These are phyloP conservation scores for Nephrotoma appendiculata DNA, from an alignment of 2,888 invertebrate genomes.

Conservation along the genomic window DNA sequence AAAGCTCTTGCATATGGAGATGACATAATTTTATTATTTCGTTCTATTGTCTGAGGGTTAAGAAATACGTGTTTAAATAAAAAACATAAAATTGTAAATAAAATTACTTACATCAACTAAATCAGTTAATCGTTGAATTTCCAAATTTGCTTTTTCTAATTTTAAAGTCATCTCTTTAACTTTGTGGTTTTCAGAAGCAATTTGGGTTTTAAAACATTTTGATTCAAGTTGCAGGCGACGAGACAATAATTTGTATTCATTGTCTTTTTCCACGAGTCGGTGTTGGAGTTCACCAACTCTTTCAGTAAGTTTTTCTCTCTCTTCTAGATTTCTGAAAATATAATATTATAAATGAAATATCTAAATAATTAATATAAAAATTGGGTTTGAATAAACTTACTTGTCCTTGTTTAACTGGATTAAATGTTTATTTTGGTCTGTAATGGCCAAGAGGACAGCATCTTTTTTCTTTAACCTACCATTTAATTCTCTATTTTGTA, in stretches of 20 bases:
- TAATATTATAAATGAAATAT: background rate
- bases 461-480: slow-evolving; percentile 55
- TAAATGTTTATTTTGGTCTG: slow-evolving; percentile 55
- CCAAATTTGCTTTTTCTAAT: slow-evolving; percentile 34
- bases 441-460: slow-evolving; percentile 45
- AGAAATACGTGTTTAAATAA: background rate
- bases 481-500: slow-evolving; percentile 44
- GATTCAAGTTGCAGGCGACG: slow-evolving; percentile 55
- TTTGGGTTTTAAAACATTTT: slow-evolving; percentile 57
- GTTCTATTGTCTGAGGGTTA: background rate
- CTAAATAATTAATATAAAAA: background rate
- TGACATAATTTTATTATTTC: background rate
- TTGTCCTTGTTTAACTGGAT: slow-evolving; percentile 56
- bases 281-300: slow-evolving; percentile 41
- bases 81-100: too few relatives aligned
- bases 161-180: slow-evolving; percentile 55
- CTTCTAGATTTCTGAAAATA: slow-evolving; percentile 42
- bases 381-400: slow-evolving; percentile 22
- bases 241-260: slow-evolving; percentile 48
- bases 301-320: slow-evolving; percentile 56
- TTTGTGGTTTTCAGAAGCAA: slow-evolving; percentile 51
- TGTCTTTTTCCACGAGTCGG: slow-evolving; percentile 43
- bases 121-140: slow-evolving; percentile 19
- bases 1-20: background rate
- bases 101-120: slow-evolving; percentile 21